These are phyloP conservation scores for Leptinotarsa undecemlineata DNA, from an alignment of 1,140 invertebrate species.

Conservation along the genomic window DNA sequence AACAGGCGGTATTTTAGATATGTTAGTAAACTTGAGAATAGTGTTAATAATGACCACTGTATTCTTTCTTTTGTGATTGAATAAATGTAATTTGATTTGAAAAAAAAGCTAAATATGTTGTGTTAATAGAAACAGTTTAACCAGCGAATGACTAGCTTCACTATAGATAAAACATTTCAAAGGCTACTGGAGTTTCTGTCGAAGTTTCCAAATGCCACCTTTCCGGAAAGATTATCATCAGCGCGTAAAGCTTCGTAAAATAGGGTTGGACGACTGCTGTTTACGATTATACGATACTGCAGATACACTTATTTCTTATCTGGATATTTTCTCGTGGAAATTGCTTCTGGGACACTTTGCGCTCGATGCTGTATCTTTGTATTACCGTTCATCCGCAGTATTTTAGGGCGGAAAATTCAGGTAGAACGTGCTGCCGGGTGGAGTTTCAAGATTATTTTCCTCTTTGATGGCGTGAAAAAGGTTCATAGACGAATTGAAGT, in stretches of 20 bases:
- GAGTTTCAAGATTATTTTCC: not conserved
- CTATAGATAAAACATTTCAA: no score
- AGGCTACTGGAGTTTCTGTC: no score
- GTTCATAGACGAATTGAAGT: not conserved
- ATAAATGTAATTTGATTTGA: no score
- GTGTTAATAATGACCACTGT: no score
- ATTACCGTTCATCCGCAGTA: slow-evolving; percentile 1
- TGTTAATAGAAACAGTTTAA: no score
- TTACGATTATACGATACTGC: not conserved
- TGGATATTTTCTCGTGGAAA: not conserved
- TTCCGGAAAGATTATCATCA: not conserved
- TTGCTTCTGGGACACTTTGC: not conserved
- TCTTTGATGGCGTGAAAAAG: not conserved
- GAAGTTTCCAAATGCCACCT: not conserved
- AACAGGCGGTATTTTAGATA: no score
- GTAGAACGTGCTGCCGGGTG: not conserved
- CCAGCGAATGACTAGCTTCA: no score
- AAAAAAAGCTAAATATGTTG: no score
- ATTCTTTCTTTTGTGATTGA: no score
- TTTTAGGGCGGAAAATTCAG: not conserved
- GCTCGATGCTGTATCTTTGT: not conserved
- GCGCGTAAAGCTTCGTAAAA: not conserved
- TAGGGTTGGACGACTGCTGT: not conserved
- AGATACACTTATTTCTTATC: not conserved
- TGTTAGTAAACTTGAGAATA: no score